These are phyloP conservation scores for Drosophila helvetica DNA, from an alignment of 2,888 invertebrate species.

Conservation along the genomic window DNA sequence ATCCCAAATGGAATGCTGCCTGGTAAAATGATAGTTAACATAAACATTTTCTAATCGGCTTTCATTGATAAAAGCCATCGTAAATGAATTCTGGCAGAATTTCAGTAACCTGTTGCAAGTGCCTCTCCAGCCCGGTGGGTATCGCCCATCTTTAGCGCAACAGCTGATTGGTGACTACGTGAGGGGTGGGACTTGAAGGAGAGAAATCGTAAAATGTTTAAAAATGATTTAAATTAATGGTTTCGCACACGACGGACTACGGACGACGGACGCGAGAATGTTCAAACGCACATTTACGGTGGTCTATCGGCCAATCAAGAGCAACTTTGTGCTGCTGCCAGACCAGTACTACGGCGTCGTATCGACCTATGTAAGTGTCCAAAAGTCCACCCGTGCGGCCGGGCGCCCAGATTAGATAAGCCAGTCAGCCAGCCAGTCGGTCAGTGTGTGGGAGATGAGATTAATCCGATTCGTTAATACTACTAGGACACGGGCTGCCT, in stretches of 20 bases:
- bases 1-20: too few relatives aligned
- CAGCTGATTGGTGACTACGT: neutral
- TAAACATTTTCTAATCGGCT: too few relatives aligned
- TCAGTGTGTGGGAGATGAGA: constrained; percentile 9
- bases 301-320: constrained; percentile 82
- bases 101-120: too few relatives aligned
- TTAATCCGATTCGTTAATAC: constrained; percentile 27
- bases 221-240: constrained; percentile 52
- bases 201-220: constrained; percentile 6
- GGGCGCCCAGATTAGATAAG: constrained; percentile 66
- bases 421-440: constrained; percentile 31
- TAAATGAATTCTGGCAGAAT: too few relatives aligned
- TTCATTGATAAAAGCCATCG: too few relatives aligned
- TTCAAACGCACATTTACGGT: constrained; percentile 84
- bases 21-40: too few relatives aligned
- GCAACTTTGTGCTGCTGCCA: constrained; percentile 82
- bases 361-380: constrained; percentile 83
- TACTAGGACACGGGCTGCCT: constrained; percentile 83
- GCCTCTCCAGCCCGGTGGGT: too few relatives aligned
- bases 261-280: constrained; percentile 61
- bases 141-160: neutral
- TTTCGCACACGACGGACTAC: constrained; percentile 13
- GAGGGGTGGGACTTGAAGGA: too few relatives aligned
- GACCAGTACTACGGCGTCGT: constrained; percentile 83
- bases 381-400: constrained; percentile 57